Percentiles rank a stretch among this genome's conserved stretches.
These are phyloP conservation scores for Calliphora vomitoria DNA, from an alignment of 2,888 invertebrate species.

Conservation along the genomic window DNA sequence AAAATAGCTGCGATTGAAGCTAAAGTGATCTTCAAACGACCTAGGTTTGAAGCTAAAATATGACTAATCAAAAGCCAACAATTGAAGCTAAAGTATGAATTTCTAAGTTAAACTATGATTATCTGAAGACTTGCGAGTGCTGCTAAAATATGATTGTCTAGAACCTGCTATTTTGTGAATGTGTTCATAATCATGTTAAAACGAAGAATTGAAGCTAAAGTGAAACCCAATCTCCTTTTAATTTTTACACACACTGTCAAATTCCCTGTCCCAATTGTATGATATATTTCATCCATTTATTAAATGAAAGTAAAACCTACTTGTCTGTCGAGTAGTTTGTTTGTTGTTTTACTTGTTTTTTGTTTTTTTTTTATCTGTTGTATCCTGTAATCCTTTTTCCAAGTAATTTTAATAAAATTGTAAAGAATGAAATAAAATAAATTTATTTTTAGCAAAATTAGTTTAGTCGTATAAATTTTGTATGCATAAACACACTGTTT, in stretches of 20 bases:
- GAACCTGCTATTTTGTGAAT: no score
- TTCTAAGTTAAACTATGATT: neutral
- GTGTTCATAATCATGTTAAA: no score
- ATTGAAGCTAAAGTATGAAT: no score
- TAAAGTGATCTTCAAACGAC: no score
- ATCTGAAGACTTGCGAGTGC: no score
- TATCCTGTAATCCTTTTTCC: conserved; percentile 4
- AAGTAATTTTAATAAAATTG: conserved; percentile 5
- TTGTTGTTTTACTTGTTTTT: neutral
- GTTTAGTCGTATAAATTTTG: neutral
- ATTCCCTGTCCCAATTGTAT: neutral
- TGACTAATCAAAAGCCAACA: no score
- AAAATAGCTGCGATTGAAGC: no score
- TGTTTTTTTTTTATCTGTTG: neutral
- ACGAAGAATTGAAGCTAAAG: no score
- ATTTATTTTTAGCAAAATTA: neutral
- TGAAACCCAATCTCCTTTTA: no score
- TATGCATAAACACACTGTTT: neutral
- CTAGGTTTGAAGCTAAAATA: no score
- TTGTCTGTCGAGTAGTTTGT: neutral
- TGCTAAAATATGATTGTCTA: no score
- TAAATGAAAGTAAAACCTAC: conserved; percentile 22
- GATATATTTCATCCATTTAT: neutral
- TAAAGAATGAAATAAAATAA: neutral
- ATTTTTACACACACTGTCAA: neutral